A percentile compares a stretch with the other conserved stretches of the same genome.
Evolutionary conservation across 2,113 vertebrate genomes (phyloP).

Genomic region (Hiodon tergisus): DNA sequence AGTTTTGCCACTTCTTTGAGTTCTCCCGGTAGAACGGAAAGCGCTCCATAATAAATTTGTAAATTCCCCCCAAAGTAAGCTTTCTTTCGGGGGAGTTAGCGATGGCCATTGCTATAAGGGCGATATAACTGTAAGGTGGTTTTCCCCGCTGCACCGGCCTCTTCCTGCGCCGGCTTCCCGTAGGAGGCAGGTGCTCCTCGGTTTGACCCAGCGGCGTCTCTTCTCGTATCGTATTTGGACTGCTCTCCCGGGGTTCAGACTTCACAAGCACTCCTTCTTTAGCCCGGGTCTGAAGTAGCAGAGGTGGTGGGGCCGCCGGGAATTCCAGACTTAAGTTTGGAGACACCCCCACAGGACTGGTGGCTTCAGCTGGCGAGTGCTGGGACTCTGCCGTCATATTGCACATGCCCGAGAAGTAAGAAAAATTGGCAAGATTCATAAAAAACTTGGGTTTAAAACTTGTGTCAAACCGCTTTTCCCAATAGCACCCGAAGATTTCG

Average conservation of each 20-base stretch:
- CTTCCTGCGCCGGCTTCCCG: slow-evolving; percentile 79
- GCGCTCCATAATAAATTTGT: slow-evolving; percentile 93
- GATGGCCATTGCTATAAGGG: slow-evolving; percentile 94
- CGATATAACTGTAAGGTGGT: slow-evolving; percentile 94
- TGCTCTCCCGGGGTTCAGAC: slow-evolving; percentile 62
- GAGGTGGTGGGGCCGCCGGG: slow-evolving; percentile 47
- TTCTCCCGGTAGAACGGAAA: slow-evolving; percentile 96
- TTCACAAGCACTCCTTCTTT: slow-evolving; percentile 63
- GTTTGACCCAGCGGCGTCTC: slow-evolving; percentile 50
- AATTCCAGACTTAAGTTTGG: slow-evolving; percentile 63
- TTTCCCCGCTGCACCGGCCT: slow-evolving; percentile 89
- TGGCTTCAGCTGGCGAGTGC: slow-evolving; percentile 57
- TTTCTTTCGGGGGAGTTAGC: slow-evolving; percentile 91
- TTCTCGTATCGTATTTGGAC: slow-evolving; percentile 44
- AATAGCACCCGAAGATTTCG: slow-evolving; percentile 3
- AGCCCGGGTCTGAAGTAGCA: slow-evolving; percentile 52
- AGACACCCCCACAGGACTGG: slow-evolving; percentile 63
- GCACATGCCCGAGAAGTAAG: slow-evolving; percentile 70
- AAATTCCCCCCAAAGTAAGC: slow-evolving; percentile 90
- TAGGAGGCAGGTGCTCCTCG: slow-evolving; percentile 60
- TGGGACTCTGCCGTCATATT: slow-evolving; percentile 72
- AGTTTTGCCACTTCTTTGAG: slow-evolving; percentile 90
- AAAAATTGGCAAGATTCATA: slow-evolving; percentile 76
- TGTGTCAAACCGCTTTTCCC: neutral
- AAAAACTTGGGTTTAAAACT: slow-evolving; percentile 42